Evolutionary conservation across 2,888 invertebrate species (phyloP), one percentile per base, ranked within the genome.

Genomic region (Cacoxenus indagator): DNA sequence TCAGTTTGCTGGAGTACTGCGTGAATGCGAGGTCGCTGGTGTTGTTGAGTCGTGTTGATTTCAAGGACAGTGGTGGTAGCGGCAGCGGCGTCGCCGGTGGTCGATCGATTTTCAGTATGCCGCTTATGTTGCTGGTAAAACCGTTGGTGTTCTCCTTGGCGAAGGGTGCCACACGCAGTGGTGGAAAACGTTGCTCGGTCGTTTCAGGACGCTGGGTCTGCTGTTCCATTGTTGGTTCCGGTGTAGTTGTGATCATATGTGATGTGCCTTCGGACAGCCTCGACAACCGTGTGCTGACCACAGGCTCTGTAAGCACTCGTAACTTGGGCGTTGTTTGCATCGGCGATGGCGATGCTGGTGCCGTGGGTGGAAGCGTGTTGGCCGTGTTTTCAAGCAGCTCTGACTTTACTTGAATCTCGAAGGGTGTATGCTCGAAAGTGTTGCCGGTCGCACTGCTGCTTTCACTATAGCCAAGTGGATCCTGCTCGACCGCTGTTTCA

Each of bases 101-200:
- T 4, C 85, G 68, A 48, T 80, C 78, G 5, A 77, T 72, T 29
- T 75, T 73, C 0, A 78, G 67, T 1, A 76, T 67, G 0, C 76
- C 76, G 62, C 78, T 80, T 8, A 69, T 67, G n/a, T n/a, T n/a
- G n/a, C n/a, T n/a, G 1, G 73, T 48, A 22, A 67, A 26, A 17
- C 57, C 31, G 6, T n/a, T 59, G 26, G 1, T 57, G 11, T 1
- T 11, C 26, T 76, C 75, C 57, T 75, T 85, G 3, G 87, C 87
- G 69, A 86, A 85, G 5, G 83, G 77, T 8, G 87, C 85, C n/a
- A 85, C 84, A 14, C 85, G 78, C 27, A 85, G 66, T 1, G 84
- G 82, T n/a, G 78, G 55, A 14, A 24, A 54, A 22, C 14, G 48
- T 6, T 3, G 48, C 48, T 48, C 17, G n/a, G n/a, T n/a, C n/a